Base-by-base conservation (phyloP, 1,140 invertebrate genomes). In the Drosophila persimilis region DNA sequence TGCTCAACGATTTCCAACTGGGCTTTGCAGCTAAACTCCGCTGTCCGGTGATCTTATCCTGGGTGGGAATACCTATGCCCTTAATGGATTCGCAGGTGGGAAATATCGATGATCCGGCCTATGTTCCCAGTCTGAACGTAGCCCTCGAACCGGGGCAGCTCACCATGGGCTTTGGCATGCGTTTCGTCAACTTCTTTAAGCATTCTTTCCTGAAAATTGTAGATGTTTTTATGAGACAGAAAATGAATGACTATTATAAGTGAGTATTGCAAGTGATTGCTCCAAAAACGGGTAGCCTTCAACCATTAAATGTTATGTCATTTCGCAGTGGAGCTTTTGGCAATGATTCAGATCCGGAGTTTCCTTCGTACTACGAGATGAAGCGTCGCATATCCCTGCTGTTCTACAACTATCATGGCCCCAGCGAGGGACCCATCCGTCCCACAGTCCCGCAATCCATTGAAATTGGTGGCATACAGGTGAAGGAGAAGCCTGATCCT, bases 391-490 rank as follows among this genome's bases (percentile, higher is more conserved):
- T 91, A 3, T 91, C 90, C n/a, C 47, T 90, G 22, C 26, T 91
- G 0, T 88, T 91, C 26, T 79, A 72, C 26, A 89, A 86, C 9
- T 70, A 83, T 31, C 90, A 90, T 29, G 43, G 67, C 0, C 62
- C 77, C 39, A 91, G 80, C 20, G 80, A 91, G 44, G 88, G 89
- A 9, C 77, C 78, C 6, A 88, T 91, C 1, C 43, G 90, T n/a
- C 91, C 92, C 0, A 64, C 85, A 2, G 84, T 92, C n/a, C 92
- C 92, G 4, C 80, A 67, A n/a, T 67, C 89, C 1, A 81, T 92
- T 3, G 86, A 92, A 79, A 90, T 92, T 4, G 92, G 92, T 11
- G 92, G 92, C 29, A 89, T 92, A 52, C 92, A 93, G 43, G 86
- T 92, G 15, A 86, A 91, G 55, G 67, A 90, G 1, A 72, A 77